phyloP scores from a whole-genome alignment of 2,888 invertebrate genomes.

The Rhodophaea formosa region DNA sequence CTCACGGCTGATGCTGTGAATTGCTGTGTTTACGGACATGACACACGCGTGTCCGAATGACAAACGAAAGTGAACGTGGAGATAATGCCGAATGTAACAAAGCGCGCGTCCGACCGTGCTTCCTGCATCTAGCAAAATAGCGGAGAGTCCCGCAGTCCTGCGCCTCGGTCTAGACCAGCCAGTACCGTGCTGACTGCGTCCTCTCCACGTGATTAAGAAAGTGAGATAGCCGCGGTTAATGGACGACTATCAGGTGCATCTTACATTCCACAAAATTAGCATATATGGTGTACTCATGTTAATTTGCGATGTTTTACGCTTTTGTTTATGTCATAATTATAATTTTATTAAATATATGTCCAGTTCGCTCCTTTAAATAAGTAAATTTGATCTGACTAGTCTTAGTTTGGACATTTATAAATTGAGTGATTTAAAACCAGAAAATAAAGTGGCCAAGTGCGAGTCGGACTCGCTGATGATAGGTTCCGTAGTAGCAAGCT shows the following conservation, averaged over 20 bases:
- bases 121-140: constrained; percentile 47
- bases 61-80: constrained; percentile 67
- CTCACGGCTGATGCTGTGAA: constrained; percentile 9
- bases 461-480: no score
- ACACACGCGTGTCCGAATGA: constrained; percentile 43
- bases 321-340: neutral
- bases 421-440: no score
- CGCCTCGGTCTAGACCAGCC: constrained; percentile 22
- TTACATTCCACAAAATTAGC: constrained; percentile 32
- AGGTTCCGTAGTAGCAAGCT: no score
- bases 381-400: no score
- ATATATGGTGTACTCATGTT: constrained; percentile 20
- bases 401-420: no score
- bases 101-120: constrained; percentile 65
- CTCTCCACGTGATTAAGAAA: constrained; percentile 43
- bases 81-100: constrained; percentile 58
- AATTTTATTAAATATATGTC: no score
- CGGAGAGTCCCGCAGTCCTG: constrained; percentile 22
- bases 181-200: constrained; percentile 27
- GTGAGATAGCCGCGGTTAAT: constrained; percentile 53
- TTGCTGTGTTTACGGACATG: constrained; percentile 35
- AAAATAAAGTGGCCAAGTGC: no score
- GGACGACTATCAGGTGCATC: constrained; percentile 66
- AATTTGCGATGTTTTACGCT: neutral
- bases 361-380: no score